Base-by-base conservation (phyloP, 2,113 vertebrate species). In the Chionis minor region DNA sequence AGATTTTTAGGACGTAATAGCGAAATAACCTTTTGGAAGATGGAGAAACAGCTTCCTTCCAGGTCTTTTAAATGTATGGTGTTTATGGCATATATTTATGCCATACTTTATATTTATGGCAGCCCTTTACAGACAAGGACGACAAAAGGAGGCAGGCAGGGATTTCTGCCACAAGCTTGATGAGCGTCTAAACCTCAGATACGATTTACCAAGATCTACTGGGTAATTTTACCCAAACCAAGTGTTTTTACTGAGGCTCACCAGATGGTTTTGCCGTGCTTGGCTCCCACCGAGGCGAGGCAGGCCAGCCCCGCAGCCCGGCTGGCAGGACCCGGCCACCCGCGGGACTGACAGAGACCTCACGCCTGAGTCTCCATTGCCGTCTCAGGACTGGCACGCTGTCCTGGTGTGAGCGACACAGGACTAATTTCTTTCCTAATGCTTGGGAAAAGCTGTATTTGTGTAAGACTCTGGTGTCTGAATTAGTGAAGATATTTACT, bases 341-440 rank as follows among this genome's bases (percentile, higher is more conserved):
- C 2, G 3, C 0, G 0, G 24, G 10, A 12, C 73, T 8, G 44
- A 27, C 59, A 61, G 40, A n/a, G 5, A 33, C 7, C 38, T 80
- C 54, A 26, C 5, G 1, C 30, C 52, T 20, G 52, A 21, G 74
- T 9, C 16, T 42, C 44, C 6, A 0, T 12, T 1, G 0, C 1
- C 0, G 12, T 11, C 58, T 75, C 77, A 56, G 58, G 62, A 8
- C 40, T 10, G 27, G 13, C 66, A 75, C 38, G 38, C 38, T 38
- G 38, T 38, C 38, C 38, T 38, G 38, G 38, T 38, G 38, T 38
- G 38, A 38, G 38, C 38, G 38, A 38, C 38, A 38, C 38, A 38
- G 38, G 38, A 38, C 38, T 38, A 38, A 38, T 38, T 38, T 38
- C 38, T 38, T 38, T 38, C 38, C 38, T 38, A 38, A 38, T 38